phyloP scores from a whole-genome alignment of 2,113 vertebrate species.

The Numida meleagris region DNA sequence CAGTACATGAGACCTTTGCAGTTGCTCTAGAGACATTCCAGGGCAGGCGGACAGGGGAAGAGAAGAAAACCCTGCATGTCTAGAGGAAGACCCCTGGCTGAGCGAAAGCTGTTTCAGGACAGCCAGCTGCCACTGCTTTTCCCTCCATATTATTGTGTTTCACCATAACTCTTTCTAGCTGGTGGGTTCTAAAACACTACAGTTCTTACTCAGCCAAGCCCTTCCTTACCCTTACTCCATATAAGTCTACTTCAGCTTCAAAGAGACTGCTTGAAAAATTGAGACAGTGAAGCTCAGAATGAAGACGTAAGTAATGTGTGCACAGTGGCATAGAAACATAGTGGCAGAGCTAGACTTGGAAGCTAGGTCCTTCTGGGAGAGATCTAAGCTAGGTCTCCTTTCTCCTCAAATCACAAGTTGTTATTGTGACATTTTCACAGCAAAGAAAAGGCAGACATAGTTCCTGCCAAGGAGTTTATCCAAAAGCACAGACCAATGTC shows the following conservation, averaged over 20 bases:
- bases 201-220: neutral
- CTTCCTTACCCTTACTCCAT: neutral
- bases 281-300: neutral
- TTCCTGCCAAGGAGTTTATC: neutral
- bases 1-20: accelerated
- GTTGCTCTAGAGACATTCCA: neutral
- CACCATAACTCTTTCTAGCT: neutral
- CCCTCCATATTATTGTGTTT: neutral
- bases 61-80: neutral
- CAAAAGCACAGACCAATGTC: neutral
- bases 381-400: neutral
- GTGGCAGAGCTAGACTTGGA: neutral
- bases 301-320: neutral
- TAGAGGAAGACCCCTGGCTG: neutral
- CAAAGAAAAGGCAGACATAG: neutral
- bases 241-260: neutral
- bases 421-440: neutral
- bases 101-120: neutral
- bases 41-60: neutral
- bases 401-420: neutral
- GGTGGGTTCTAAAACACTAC: neutral
- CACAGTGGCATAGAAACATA: neutral
- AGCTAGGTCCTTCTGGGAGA: neutral
- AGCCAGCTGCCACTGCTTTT: neutral
- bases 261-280: neutral